phyloP scores from a whole-genome alignment of 2,113 vertebrate species.

The Otolemur garnettii region DNA sequence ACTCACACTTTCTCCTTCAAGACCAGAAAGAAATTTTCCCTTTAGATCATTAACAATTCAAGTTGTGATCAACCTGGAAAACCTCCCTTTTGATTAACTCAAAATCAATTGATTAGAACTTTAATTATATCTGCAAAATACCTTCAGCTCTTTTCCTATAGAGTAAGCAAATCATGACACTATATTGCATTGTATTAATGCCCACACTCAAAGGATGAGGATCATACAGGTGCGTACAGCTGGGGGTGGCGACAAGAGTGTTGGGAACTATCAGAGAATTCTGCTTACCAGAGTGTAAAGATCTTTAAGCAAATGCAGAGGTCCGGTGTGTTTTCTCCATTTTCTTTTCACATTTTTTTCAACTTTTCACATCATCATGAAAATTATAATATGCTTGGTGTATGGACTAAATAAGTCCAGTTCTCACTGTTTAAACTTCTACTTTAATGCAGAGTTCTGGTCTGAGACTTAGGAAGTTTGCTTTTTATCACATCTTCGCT shows the following conservation, averaged over 20 bases:
- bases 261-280: background rate
- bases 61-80: background rate
- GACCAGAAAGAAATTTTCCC: background rate
- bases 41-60: background rate
- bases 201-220: background rate
- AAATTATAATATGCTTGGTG: background rate
- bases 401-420: background rate
- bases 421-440: background rate
- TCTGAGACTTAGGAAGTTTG: background rate
- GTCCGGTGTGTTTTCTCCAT: background rate
- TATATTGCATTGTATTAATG: background rate
- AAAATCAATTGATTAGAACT: background rate
- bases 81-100: background rate
- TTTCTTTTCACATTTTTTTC: background rate
- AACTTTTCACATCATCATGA: background rate
- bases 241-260: too few relatives aligned
- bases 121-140: constrained; percentile 36
- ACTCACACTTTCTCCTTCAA: background rate
- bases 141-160: background rate
- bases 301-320: background rate
- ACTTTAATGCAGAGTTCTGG: background rate
- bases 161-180: background rate
- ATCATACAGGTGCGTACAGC: background rate
- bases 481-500: background rate
- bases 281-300: background rate